phyloP scores from a whole-genome alignment of 2,113 vertebrate genomes.

The Myxocyprinus asiaticus region DNA sequence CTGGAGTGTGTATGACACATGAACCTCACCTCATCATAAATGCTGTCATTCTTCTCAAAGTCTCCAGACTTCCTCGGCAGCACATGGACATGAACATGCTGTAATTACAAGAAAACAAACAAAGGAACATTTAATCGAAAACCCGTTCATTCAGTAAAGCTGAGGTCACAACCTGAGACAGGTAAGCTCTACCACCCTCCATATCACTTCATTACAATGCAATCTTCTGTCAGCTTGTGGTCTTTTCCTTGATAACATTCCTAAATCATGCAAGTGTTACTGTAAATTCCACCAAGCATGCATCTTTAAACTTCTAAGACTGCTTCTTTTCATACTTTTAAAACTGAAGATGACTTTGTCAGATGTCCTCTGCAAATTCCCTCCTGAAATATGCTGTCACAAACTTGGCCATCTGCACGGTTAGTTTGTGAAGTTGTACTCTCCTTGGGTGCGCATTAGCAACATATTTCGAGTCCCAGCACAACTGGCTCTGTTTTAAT shows the following conservation, averaged over 20 bases:
- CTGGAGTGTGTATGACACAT: neutral
- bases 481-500: constrained; percentile 48
- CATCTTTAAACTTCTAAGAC: constrained; percentile 18
- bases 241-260: constrained; percentile 26
- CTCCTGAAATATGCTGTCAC: constrained; percentile 53
- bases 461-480: constrained; percentile 48
- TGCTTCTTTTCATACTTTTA: constrained; percentile 58
- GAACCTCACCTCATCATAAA: constrained; percentile 80
- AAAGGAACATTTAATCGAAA: constrained; percentile 28
- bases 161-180: neutral
- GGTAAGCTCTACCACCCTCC: constrained; percentile 46
- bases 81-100: constrained; percentile 89
- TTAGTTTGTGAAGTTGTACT: constrained; percentile 56
- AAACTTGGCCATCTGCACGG: constrained; percentile 58
- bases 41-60: constrained; percentile 81
- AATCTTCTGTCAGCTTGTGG: constrained; percentile 49
- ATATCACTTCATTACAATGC: constrained; percentile 56
- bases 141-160: neutral
- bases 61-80: constrained; percentile 82
- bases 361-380: constrained; percentile 47
- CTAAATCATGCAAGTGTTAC: constrained; percentile 58
- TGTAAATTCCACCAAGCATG: constrained; percentile 53
- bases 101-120: constrained; percentile 56
- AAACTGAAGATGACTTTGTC: constrained; percentile 67
- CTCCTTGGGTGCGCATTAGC: constrained; percentile 57